phyloP scores from a whole-genome alignment of 2,888 invertebrate species.

The Hecatera dysodea region DNA sequence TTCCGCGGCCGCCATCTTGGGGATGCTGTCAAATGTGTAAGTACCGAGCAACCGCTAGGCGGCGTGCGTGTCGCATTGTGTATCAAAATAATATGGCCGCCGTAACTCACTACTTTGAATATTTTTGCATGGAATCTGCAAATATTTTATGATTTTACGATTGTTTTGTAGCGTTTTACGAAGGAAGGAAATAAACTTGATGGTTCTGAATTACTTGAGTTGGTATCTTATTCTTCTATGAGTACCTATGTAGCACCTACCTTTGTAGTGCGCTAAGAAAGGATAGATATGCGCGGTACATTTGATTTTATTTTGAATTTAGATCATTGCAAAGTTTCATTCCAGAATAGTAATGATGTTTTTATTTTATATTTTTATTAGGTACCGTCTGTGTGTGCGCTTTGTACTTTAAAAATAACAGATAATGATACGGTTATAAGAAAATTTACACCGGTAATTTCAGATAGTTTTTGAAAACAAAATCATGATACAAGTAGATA shows the following conservation, averaged over 20 bases:
- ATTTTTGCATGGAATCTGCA: slow-evolving; percentile 84
- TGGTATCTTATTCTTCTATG: slow-evolving; percentile 17
- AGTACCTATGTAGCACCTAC: background rate
- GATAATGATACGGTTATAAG: too few species aligned
- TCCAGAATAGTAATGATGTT: background rate
- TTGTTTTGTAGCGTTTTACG: slow-evolving; percentile 45
- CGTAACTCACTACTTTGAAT: slow-evolving; percentile 82
- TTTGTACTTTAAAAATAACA: too few species aligned
- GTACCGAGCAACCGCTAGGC: slow-evolving; percentile 81
- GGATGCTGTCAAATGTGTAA: slow-evolving; percentile 80
- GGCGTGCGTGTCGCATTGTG: slow-evolving; percentile 85
- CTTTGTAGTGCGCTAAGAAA: background rate
- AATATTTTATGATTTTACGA: slow-evolving; percentile 63
- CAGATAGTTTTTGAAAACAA: background rate
- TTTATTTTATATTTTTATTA: background rate
- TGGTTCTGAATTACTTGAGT: slow-evolving; percentile 5
- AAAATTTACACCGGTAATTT: too few species aligned
- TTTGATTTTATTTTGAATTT: background rate
- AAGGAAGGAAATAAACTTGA: slow-evolving; percentile 18
- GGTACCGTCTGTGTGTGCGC: too few species aligned
- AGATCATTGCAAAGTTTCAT: background rate
- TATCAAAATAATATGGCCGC: slow-evolving; percentile 81
- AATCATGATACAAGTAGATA: background rate
- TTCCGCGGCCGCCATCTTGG: slow-evolving; percentile 83
- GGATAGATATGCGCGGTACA: background rate